phyloP scores from a whole-genome alignment of 2,888 invertebrate species.

The Tyria jacobaeae region DNA sequence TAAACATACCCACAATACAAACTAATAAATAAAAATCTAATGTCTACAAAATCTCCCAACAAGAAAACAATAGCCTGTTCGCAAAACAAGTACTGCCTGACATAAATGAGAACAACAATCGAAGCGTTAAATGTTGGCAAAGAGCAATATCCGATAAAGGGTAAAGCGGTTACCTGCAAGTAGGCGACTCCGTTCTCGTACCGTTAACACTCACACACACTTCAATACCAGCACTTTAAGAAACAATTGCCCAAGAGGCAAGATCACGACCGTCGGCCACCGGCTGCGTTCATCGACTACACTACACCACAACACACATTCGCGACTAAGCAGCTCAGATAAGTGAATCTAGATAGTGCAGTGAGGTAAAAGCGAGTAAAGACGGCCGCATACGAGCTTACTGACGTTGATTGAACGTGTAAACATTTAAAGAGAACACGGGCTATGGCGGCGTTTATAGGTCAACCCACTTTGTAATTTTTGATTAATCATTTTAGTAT shows the following conservation, averaged over 20 bases:
- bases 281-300: slow-evolving; percentile 69
- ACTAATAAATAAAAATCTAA: not conserved
- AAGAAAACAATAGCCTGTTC: slow-evolving; percentile 31
- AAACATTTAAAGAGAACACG: slow-evolving; percentile 44
- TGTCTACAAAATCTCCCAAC: slow-evolving; percentile 15
- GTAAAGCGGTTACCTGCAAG: slow-evolving; percentile 45
- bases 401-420: slow-evolving; percentile 53
- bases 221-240: slow-evolving; percentile 52
- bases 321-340: slow-evolving; percentile 68
- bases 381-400: slow-evolving; percentile 54
- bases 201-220: slow-evolving; percentile 59
- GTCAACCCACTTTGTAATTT: slow-evolving; percentile 25
- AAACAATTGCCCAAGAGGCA: slow-evolving; percentile 42
- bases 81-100: not conserved
- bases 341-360: slow-evolving; percentile 80
- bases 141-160: slow-evolving; percentile 43
- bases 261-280: slow-evolving; percentile 67
- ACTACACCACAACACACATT: slow-evolving; percentile 48
- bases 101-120: slow-evolving; percentile 20
- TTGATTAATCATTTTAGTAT: slow-evolving; percentile 9
- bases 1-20: slow-evolving; percentile 9
- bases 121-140: slow-evolving; percentile 15
- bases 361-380: slow-evolving; percentile 71
- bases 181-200: slow-evolving; percentile 38
- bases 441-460: slow-evolving; percentile 38